Base-by-base conservation (phyloP, 1,140 invertebrate species). In the Paraescarpia echinospica region DNA sequence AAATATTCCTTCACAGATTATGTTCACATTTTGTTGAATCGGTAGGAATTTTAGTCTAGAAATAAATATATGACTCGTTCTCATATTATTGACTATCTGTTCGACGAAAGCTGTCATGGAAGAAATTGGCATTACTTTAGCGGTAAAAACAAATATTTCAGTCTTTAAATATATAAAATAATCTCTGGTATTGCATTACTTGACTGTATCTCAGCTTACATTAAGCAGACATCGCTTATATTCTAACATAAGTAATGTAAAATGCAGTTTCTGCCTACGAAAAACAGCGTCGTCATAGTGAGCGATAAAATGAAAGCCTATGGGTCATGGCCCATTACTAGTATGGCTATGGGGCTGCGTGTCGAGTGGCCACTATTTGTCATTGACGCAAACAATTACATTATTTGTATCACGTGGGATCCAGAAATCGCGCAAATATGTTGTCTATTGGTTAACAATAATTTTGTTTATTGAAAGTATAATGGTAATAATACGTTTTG, bases 111-210 rank as follows among this genome's bases (percentile, higher is more conserved):
- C 22, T 2, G 59, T 77, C 59, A 77, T 77, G 59, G 59, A 77
- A 77, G 59, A 77, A 77, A 77, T 77, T 77, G 59, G 59, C 59
- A 77, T 77, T 77, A 77, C 59, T 77, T 27, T 77, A 77, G 59
- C 59, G 59, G 59, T 77, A 77, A 77, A 18, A 77, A 77, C 59
- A 77, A 18, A 77, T 6, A 18, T 77, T 77, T 77, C 59, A 27
- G 59, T 77, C 22, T 77, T 18, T 77, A 77, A 18, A 31, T 77
- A 31, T 77, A 1, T 2, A 77, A 77, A 77, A 51, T 0, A 51
- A 1, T 27, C 0, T 2, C 27, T 22, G 27, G 18, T 18, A 31
- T 77, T 77, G 22, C 59, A 1, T 27, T 77, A 5, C 22, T 77
- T 77, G 27, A 4, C 9, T 77, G 22, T 27, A 31, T 77, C 8